phyloP scores from a whole-genome alignment of 1,140 invertebrate species.

The Papilio helenus region DNA sequence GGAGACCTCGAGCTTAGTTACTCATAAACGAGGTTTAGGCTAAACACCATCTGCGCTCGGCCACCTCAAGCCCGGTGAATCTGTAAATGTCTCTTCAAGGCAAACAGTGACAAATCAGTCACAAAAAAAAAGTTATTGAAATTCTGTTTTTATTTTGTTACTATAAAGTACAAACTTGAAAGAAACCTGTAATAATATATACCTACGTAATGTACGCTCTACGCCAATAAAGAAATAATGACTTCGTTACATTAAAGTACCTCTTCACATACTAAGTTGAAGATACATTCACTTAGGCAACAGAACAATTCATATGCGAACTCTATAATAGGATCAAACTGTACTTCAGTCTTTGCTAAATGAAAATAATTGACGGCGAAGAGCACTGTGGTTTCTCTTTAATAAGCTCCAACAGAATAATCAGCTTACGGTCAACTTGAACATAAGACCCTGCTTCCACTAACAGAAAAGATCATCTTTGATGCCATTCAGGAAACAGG shows the following conservation, averaged over 20 bases:
- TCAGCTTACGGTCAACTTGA: conserved; percentile 26
- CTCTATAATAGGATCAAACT: conserved; percentile 2
- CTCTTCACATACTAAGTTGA: background rate
- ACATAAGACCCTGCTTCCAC: background rate
- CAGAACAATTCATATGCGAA: background rate
- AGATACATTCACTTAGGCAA: background rate
- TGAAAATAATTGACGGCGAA: background rate
- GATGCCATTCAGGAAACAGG: too few relatives aligned
- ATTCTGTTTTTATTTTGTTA: background rate
- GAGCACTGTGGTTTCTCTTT: conserved; percentile 7
- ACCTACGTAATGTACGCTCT: too few relatives aligned
- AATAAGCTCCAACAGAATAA: conserved; percentile 16
- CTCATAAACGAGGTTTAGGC: too few relatives aligned
- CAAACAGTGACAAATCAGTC: too few relatives aligned
- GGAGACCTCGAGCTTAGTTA: too few relatives aligned
- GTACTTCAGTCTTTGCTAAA: conserved; percentile 1
- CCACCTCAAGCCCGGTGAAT: too few relatives aligned
- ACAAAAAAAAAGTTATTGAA: too few relatives aligned
- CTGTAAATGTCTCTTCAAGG: too few relatives aligned
- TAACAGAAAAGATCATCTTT: too few relatives aligned
- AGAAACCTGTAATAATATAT: background rate
- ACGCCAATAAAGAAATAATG: too few relatives aligned
- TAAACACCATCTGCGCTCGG: too few relatives aligned
- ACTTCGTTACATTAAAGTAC: background rate
- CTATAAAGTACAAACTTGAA: background rate